These are phyloP conservation scores for Agrochola lota DNA, from an alignment of 2,888 invertebrate genomes.

Conservation along the genomic window DNA sequence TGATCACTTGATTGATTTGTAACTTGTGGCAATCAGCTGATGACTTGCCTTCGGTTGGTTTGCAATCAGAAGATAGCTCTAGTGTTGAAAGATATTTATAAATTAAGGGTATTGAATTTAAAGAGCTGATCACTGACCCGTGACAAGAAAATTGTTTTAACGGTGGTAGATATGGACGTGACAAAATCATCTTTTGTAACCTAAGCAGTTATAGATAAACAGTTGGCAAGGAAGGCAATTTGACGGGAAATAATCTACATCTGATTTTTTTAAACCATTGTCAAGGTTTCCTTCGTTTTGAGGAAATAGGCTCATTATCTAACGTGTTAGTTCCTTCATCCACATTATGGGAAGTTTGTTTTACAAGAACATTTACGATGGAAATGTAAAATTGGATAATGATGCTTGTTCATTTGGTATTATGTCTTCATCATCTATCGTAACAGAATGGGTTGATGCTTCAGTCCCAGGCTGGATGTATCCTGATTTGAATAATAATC, in stretches of 20 bases:
- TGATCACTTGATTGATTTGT: slow-evolving; percentile 46
- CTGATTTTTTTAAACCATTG: slow-evolving; percentile 23
- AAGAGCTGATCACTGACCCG: slow-evolving; percentile 25
- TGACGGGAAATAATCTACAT: slow-evolving; percentile 19
- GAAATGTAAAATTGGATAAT: not conserved
- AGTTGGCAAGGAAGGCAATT: not conserved
- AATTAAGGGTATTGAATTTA: slow-evolving; percentile 3
- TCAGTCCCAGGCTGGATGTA: not conserved
- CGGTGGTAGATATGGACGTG: slow-evolving; percentile 8
- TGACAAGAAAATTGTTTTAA: slow-evolving; percentile 10
- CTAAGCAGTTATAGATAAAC: not conserved
- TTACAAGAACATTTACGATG: not conserved
- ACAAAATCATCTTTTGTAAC: slow-evolving; percentile 4
- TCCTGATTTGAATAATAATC: not conserved
- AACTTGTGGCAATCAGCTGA: slow-evolving; percentile 25
- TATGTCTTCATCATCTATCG: not conserved
- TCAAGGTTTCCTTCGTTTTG: slow-evolving; percentile 21
- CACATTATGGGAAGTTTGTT: slow-evolving; percentile 1
- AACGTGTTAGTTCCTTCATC: slow-evolving; percentile 35
- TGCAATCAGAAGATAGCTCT: slow-evolving; percentile 19
- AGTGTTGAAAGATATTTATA: slow-evolving; percentile 32
- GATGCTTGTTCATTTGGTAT: not conserved
- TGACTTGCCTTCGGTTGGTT: slow-evolving; percentile 26
- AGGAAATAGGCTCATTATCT: slow-evolving; percentile 32
- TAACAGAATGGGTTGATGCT: not conserved